Evolutionary conservation across 2,797 vertebrate species (phyloP), one percentile per base, ranked within the genome.

Genomic region (Helarctos malayanus): DNA sequence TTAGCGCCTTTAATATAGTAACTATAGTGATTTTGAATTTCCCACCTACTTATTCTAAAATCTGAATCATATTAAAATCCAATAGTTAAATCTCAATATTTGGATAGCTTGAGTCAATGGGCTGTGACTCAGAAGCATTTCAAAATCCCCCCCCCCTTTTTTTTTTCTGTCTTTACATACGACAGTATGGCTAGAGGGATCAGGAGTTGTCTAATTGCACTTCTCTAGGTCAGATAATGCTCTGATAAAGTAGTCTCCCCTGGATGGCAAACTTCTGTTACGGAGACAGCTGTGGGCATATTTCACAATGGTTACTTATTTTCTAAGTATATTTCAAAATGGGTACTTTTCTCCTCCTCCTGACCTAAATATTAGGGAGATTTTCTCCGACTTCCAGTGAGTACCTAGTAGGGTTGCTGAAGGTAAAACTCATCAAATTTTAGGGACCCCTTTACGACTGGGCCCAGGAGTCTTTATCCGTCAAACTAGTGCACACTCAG

Each of bases 291-390:
- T 71, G 32, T 29, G 47, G 38, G 16, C 29, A 19, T 79, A 84
- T 15, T 93, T 93, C 61, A 54, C 54, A 92, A 71, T 56, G 45
- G 15, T 65, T 69, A 7, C 14, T 35, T 89, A 68, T 84, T 52
- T 52, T 56, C 41, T 79, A 49, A 21, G 11, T 80, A 19, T 35
- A 47, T 93, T 78, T 93, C 54, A 84, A n/a, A 87, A 41, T 47
- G 13, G 23, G 54, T 41, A 13, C 29, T 75, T 90, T 86, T 80
- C 57, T 69, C 27, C 27, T 85, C 15, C 4, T 84, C 18, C 32
- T 86, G 32, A 69, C 61, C 32, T 41, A 79, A 32, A 89, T 21
- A 38, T 19, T 78, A 83, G 79, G 45, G 12, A 32, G 29, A 10
- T 83, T 38, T 56, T 56, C 32, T 38, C 13, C 3, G 45, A 1